A percentile compares a stretch with the other conserved stretches of the same genome.
phyloP scores from a whole-genome alignment of 1,140 invertebrate genomes.

The Aleiodes sp. region DNA sequence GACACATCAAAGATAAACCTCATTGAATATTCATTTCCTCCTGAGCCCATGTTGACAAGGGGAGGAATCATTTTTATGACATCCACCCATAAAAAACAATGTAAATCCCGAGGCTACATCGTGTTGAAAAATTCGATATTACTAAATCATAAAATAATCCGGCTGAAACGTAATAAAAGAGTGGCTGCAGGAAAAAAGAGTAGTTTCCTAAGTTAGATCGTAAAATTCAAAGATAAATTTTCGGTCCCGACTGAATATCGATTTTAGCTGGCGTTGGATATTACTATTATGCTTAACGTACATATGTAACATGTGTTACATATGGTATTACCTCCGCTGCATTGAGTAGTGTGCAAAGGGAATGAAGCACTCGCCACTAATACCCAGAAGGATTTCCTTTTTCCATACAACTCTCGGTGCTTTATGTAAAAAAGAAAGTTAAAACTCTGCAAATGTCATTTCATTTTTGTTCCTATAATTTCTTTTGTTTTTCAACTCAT shows the following conservation, averaged over 20 bases:
- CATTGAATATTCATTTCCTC: neutral
- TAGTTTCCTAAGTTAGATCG: neutral
- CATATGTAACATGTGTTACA: neutral
- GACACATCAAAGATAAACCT: neutral
- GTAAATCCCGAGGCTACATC: too few relatives aligned
- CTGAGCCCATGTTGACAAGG: too few relatives aligned
- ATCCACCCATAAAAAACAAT: too few relatives aligned
- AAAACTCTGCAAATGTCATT: neutral
- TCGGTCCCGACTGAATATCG: slow-evolving; percentile 2
- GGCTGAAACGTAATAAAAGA: neutral
- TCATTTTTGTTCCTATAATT: neutral
- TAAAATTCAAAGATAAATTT: slow-evolving; percentile 14
- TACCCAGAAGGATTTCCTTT: neutral
- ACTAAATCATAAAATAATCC: slow-evolving; percentile 1
- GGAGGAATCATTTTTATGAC: too few relatives aligned
- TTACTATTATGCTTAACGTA: slow-evolving; percentile 3
- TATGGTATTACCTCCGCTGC: neutral
- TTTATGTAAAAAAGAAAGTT: too few relatives aligned
- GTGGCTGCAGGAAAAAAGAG: neutral
- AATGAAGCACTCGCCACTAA: neutral
- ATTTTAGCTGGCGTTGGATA: neutral
- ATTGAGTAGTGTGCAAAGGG: neutral
- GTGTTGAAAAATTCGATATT: slow-evolving; percentile 11
- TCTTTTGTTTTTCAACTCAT: neutral
- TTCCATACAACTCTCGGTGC: neutral